Evolutionary conservation across 2,888 invertebrate genomes (phyloP).

Genomic region (Meta bourneti): DNA sequence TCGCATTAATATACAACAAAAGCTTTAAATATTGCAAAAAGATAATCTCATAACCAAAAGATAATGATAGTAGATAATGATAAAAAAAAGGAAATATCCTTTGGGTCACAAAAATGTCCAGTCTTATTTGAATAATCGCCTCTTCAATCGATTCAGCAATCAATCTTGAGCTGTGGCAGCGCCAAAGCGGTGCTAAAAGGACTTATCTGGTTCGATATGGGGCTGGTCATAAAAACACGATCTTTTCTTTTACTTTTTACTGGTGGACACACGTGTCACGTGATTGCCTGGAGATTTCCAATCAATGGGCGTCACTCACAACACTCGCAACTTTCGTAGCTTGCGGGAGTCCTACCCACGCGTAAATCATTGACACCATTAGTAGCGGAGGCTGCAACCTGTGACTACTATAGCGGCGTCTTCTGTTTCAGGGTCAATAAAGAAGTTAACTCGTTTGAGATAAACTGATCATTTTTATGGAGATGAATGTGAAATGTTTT

Average conservation of each 20-base stretch:
- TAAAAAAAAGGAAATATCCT: background rate
- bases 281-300: conserved; percentile 56
- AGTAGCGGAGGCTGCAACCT: no score
- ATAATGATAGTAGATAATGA: no score
- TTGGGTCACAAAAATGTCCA: background rate
- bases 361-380: background rate
- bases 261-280: conserved; percentile 60
- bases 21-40: no score
- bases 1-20: no score
- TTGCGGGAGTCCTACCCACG: background rate
- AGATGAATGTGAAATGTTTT: no score
- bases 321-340: conserved; percentile 37
- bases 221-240: conserved; percentile 34
- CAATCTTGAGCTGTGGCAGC: conserved; percentile 38
- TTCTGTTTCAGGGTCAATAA: no score
- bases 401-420: background rate
- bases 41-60: no score
- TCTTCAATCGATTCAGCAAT: conserved; percentile 45
- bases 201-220: conserved; percentile 23
- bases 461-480: no score
- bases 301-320: conserved; percentile 67
- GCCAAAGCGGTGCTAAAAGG: conserved; percentile 45
- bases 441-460: no score
- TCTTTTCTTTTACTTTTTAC: conserved; percentile 51
- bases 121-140: conserved; percentile 28